Conservation (phyloP, 2,888 invertebrate genomes). For the Mesorhabditis spiculigera region DNA sequence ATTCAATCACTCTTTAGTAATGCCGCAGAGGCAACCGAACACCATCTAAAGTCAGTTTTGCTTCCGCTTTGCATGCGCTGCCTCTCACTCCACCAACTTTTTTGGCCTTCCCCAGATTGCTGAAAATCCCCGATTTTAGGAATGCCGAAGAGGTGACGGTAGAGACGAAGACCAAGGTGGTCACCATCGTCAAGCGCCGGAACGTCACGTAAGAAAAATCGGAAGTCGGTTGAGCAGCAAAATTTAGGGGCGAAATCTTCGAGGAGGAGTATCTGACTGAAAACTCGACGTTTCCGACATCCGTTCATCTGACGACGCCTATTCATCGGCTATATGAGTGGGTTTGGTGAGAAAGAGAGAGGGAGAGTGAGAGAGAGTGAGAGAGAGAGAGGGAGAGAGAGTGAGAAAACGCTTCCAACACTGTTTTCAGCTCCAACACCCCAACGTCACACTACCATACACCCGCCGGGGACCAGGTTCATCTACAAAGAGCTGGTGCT, state of each 20-base stretch:
- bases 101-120: too few relatives aligned
- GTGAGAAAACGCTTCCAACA: not conserved
- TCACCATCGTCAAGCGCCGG: not conserved
- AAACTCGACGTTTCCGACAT: not conserved
- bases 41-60: too few relatives aligned
- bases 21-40: too few relatives aligned
- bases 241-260: slow-evolving; percentile 2
- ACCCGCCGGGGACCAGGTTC: too few relatives aligned
- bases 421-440: too few relatives aligned
- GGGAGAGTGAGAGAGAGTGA: too few relatives aligned
- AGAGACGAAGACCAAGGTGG: not conserved
- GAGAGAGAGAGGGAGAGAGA: too few relatives aligned
- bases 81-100: too few relatives aligned
- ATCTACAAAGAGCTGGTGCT: too few relatives aligned
- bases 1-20: too few relatives aligned
- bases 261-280: slow-evolving; percentile 1
- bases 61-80: too few relatives aligned
- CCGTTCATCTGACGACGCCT: not conserved
- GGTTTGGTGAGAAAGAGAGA: not conserved
- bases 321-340: not conserved
- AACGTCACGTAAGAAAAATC: not conserved
- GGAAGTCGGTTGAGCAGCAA: not conserved
- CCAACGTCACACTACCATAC: too few relatives aligned
- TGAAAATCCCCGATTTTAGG: not conserved
- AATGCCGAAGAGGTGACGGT: not conserved